These are phyloP conservation scores for Drosophila maculinotata DNA, from an alignment of 2,888 invertebrate genomes.

Conservation along the genomic window DNA sequence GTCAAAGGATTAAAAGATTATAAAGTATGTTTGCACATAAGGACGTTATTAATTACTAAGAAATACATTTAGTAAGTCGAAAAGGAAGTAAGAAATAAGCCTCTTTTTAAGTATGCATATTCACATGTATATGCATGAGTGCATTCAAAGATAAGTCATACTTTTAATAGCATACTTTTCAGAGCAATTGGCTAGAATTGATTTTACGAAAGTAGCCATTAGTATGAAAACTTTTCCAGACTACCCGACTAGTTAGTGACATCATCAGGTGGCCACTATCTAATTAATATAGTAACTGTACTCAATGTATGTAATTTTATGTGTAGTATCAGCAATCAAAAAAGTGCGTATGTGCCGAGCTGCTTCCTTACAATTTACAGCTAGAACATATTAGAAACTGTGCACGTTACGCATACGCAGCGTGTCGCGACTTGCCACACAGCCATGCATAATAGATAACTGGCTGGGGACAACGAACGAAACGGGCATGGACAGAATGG, in stretches of 20 bases:
- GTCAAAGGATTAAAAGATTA: no score
- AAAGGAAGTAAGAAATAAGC: no score
- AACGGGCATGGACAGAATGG: constrained; percentile 4
- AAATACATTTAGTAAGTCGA: no score
- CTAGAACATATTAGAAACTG: constrained; percentile 3
- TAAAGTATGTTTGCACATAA: no score
- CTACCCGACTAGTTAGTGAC: no score
- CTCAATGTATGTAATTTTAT: constrained; percentile 23
- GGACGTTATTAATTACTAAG: no score
- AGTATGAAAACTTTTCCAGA: no score
- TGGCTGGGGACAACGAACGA: constrained; percentile 43
- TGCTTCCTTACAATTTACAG: constrained; percentile 8
- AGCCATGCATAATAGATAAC: constrained; percentile 59
- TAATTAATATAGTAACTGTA: constrained; percentile 22
- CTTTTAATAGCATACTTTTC: neutral
- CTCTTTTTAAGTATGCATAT: no score
- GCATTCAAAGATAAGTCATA: neutral
- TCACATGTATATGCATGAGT: no score
- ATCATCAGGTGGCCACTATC: neutral
- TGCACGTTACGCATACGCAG: constrained; percentile 75
- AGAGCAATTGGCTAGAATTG: neutral
- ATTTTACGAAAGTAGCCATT: no score
- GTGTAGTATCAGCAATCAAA: constrained; percentile 16
- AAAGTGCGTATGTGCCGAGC: constrained; percentile 2
- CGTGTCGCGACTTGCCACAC: constrained; percentile 41